phyloP scores from a whole-genome alignment of 2,113 vertebrate species.

The Sceloporus undulatus region DNA sequence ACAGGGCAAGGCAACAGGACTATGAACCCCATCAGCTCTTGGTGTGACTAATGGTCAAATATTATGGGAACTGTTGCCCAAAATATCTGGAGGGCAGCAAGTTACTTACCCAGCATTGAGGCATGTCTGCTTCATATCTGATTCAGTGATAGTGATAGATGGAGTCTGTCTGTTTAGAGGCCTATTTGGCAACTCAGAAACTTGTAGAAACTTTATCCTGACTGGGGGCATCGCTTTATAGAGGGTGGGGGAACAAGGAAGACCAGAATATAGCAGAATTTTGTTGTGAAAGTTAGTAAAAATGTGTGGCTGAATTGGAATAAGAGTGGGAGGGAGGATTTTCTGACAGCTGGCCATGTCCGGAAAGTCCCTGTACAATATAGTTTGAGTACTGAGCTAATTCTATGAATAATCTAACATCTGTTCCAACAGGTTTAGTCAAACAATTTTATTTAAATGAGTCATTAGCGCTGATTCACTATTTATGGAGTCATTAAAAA shows the following conservation, averaged over 20 bases:
- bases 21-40: too few species aligned
- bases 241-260: neutral
- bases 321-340: neutral
- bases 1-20: neutral
- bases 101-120: neutral
- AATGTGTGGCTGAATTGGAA: neutral
- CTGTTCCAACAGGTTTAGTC: constrained; percentile 32
- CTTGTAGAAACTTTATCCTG: neutral
- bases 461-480: constrained; percentile 15
- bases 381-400: constrained; percentile 15
- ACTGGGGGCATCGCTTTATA: neutral
- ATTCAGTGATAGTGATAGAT: neutral
- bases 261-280: neutral
- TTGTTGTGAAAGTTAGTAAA: neutral
- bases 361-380: constrained; percentile 37
- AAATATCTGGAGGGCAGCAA: neutral
- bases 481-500: constrained; percentile 6
- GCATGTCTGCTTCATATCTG: neutral
- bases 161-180: too few species aligned
- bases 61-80: neutral
- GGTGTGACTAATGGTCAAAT: neutral
- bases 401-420: constrained; percentile 31
- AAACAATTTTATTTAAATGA: constrained; percentile 34
- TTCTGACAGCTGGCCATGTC: neutral
- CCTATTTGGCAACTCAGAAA: neutral